Percentiles rank a stretch among this genome's conserved stretches.
Conservation (phyloP, 1,140 invertebrate genomes). For the Babylonia areolata region DNA sequence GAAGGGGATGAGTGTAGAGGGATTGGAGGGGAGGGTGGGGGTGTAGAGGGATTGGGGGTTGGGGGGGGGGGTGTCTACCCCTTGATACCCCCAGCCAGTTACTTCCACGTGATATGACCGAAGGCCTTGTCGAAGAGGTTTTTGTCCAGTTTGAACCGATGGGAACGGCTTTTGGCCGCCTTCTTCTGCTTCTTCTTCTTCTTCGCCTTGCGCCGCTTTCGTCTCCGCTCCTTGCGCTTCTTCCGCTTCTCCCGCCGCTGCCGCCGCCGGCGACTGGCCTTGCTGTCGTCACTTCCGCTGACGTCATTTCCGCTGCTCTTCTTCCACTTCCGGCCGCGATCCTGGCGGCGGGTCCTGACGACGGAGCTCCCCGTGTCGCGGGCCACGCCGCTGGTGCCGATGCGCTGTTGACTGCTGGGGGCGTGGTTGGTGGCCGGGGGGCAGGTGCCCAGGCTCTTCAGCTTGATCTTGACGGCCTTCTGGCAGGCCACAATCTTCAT, state of each 20-base stretch:
- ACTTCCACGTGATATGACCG: conserved; percentile 27
- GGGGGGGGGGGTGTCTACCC: no score
- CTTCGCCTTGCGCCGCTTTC: conserved; percentile 37
- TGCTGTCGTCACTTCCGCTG: conserved; percentile 1
- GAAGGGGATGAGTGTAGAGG: no score
- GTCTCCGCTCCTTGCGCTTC: conserved; percentile 39
- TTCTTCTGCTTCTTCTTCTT: no score
- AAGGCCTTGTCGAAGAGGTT: conserved; percentile 25
- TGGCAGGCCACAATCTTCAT: conserved; percentile 59
- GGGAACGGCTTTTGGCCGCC: conserved; percentile 12
- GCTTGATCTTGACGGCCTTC: conserved; percentile 50
- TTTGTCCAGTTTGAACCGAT: conserved; percentile 12
- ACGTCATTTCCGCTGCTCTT: conserved; percentile 18
- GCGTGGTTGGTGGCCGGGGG: background rate
- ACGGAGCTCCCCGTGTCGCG: background rate
- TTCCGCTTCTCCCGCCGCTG: conserved; percentile 40
- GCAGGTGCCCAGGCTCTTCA: conserved; percentile 54
- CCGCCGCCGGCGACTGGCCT: conserved; percentile 30
- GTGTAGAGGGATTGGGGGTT: no score
- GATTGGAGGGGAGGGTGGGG: no score
- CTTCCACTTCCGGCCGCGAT: background rate
- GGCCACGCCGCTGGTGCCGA: background rate
- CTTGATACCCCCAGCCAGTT: background rate
- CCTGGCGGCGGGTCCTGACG: background rate
- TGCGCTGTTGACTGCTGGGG: background rate